Evolutionary conservation across 2,888 invertebrate species (phyloP).

Genomic region (Conus canariensis): DNA sequence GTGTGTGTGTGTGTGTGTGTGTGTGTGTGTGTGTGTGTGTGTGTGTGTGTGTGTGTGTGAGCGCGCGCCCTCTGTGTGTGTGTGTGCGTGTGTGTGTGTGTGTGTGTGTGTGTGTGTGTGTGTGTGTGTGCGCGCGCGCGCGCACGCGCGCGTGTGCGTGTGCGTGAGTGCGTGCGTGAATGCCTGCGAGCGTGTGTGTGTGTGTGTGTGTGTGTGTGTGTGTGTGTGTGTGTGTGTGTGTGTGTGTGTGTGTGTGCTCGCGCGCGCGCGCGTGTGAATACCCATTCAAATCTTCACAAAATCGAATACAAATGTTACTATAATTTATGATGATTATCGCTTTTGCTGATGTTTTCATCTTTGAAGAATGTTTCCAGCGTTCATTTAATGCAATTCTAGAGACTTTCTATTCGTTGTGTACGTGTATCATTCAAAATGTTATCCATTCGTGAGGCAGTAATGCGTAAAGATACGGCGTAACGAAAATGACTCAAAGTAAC

Average conservation of each 20-base stretch:
- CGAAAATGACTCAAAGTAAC: no score
- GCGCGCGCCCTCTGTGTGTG: neutral
- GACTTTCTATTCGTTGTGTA: no score
- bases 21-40: slow-evolving; percentile 15
- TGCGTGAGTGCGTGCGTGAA: neutral
- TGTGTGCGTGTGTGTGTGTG: neutral
- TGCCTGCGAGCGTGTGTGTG: neutral
- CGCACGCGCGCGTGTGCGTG: neutral
- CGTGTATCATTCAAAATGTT: no score
- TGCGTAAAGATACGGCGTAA: no score
- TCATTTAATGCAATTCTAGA: no score
- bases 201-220: slow-evolving; percentile 28
- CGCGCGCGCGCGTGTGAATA: no score
- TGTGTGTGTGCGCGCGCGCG: neutral
- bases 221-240: slow-evolving; percentile 17
- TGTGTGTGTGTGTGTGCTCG: neutral
- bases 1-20: neutral
- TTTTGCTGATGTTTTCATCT: no score
- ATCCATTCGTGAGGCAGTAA: no score
- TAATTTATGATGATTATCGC: no score
- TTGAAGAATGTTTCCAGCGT: no score
- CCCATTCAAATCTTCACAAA: no score
- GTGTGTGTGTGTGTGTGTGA: neutral
- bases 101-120: neutral
- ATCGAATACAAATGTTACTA: no score